These are phyloP conservation scores for Mobula hypostoma DNA, from an alignment of 2,113 vertebrate species.

Conservation along the genomic window DNA sequence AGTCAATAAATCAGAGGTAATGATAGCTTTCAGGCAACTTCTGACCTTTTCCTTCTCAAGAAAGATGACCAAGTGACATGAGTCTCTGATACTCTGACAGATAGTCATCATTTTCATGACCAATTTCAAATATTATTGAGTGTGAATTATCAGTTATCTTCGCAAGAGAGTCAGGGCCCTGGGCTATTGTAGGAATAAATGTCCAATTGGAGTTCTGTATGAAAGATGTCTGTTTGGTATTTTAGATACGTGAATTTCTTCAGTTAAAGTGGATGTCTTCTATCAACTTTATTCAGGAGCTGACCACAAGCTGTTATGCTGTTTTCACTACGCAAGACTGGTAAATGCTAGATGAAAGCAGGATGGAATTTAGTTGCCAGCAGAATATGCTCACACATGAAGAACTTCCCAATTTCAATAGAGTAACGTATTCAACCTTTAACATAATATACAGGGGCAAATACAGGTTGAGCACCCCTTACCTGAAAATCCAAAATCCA, in stretches of 20 bases:
- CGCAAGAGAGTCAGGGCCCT: background rate
- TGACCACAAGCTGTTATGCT: background rate
- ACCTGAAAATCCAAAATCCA: too few species aligned
- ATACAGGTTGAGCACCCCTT: background rate
- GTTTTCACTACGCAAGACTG: background rate
- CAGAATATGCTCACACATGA: background rate
- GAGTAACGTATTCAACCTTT: background rate
- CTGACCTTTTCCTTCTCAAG: background rate
- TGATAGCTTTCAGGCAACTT: background rate
- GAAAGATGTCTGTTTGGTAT: background rate
- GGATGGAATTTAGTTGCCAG: background rate
- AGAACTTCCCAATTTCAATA: background rate
- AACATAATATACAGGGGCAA: too few species aligned
- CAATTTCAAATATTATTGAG: background rate
- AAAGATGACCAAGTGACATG: background rate
- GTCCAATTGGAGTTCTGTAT: background rate
- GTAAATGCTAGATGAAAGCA: background rate
- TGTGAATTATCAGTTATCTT: background rate
- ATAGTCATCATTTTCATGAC: background rate
- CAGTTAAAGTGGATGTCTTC: background rate
- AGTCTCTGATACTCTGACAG: background rate
- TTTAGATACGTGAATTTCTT: background rate
- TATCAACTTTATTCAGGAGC: background rate
- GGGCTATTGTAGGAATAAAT: background rate
- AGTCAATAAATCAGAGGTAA: slow-evolving; percentile 21